A percentile compares a stretch with the other conserved stretches of the same genome.
phyloP scores from a whole-genome alignment of 1,140 invertebrate species.

The Drosophila trapezifrons region DNA sequence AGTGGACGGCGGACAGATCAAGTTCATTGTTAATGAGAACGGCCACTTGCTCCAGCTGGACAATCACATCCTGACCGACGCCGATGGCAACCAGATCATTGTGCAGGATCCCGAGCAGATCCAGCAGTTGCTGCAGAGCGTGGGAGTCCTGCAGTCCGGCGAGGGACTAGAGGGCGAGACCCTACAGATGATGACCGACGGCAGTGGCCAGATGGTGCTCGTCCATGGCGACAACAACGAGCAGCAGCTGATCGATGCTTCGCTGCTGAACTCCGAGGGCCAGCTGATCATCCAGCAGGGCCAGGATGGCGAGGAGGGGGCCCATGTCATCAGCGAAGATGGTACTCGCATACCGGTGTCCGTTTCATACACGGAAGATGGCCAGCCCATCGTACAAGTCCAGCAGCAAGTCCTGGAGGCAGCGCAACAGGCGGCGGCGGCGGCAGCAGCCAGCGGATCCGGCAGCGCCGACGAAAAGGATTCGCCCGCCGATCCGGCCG shows the following conservation, averaged over 20 bases:
- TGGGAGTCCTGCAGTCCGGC: slow-evolving; percentile 80
- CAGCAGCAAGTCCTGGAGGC: slow-evolving; percentile 77
- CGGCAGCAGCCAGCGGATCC: slow-evolving; percentile 44
- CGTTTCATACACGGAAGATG: slow-evolving; percentile 80
- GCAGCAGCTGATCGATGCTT: slow-evolving; percentile 83
- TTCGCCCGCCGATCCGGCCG: slow-evolving; percentile 42
- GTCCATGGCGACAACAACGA: slow-evolving; percentile 83
- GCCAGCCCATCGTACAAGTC: slow-evolving; percentile 79
- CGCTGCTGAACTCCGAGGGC: slow-evolving; percentile 78
- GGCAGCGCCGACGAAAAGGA: slow-evolving; percentile 52
- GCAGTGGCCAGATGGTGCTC: slow-evolving; percentile 83
- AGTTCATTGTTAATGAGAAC: slow-evolving; percentile 84
- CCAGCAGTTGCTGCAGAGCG: slow-evolving; percentile 82
- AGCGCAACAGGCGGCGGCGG: slow-evolving; percentile 59
- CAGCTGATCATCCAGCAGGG: slow-evolving; percentile 83
- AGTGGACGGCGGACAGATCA: slow-evolving; percentile 82
- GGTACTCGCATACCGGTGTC: slow-evolving; percentile 83
- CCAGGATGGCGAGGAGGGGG: slow-evolving; percentile 78
- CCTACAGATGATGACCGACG: slow-evolving; percentile 83
- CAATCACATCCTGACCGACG: slow-evolving; percentile 83
- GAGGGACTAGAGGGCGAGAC: slow-evolving; percentile 83
- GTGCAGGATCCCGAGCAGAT: slow-evolving; percentile 84
- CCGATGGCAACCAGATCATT: slow-evolving; percentile 84
- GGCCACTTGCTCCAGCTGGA: slow-evolving; percentile 82
- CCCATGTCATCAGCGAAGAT: slow-evolving; percentile 83